Conservation (phyloP, 2,113 vertebrate genomes). For the Gobio gobio region DNA sequence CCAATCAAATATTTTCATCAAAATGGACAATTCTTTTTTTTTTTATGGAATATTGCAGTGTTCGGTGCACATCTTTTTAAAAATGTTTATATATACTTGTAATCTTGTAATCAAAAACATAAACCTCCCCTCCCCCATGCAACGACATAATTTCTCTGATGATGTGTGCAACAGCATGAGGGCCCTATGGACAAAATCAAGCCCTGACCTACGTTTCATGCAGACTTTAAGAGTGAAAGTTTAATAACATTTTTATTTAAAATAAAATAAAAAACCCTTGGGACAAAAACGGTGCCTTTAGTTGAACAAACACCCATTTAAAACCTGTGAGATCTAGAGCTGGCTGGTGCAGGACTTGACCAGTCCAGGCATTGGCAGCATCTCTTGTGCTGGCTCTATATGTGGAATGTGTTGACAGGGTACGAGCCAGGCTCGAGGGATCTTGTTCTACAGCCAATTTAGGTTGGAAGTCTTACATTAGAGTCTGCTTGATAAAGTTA, state of each 20-base stretch:
- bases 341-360: constrained; percentile 2
- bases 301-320: not conserved
- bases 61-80: too few species aligned
- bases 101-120: too few species aligned
- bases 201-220: not conserved
- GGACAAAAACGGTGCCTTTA: too few species aligned
- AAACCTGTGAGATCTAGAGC: not conserved
- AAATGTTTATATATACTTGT: too few species aligned
- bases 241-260: not conserved
- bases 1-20: not conserved
- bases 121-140: too few species aligned
- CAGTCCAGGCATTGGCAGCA: not conserved
- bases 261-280: not conserved
- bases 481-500: constrained; percentile 28
- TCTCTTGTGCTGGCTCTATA: not conserved
- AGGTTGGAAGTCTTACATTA: constrained; percentile 28
- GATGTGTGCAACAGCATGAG: too few species aligned
- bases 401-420: constrained; percentile 29
- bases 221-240: too few species aligned
- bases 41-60: not conserved
- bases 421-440: not conserved
- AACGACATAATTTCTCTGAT: too few species aligned
- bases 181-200: not conserved
- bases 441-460: constrained; percentile 22
- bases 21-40: not conserved